phyloP scores from a whole-genome alignment of 1,140 invertebrate genomes.

The Galleria mellonella region DNA sequence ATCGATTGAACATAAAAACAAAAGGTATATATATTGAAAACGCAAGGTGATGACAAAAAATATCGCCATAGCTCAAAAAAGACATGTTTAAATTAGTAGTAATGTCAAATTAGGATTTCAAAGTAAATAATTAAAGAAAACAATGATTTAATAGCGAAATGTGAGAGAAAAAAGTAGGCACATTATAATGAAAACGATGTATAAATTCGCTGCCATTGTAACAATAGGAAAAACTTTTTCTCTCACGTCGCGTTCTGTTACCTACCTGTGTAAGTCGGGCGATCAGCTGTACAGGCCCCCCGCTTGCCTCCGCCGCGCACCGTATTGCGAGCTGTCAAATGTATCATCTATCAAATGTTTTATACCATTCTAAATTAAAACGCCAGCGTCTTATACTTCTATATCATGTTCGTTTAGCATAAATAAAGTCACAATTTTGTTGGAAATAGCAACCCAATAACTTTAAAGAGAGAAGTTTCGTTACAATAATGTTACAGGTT shows the following conservation, averaged over 20 bases:
- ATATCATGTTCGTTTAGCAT: neutral
- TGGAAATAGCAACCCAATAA: too few species aligned
- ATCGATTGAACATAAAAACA: too few species aligned
- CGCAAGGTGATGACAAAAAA: conserved; percentile 1
- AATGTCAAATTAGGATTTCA: neutral
- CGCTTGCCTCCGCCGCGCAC: neutral
- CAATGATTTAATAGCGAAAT: neutral
- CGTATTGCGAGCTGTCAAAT: conserved; percentile 29
- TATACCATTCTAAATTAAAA: conserved; percentile 1
- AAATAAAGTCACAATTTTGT: too few species aligned
- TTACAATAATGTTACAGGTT: too few species aligned
- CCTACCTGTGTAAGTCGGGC: conserved; percentile 5
- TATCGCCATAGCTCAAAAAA: conserved; percentile 3
- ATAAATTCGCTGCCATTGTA: neutral
- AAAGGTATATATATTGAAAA: neutral
- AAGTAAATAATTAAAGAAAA: neutral
- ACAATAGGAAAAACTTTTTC: neutral
- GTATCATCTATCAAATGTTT: conserved; percentile 32
- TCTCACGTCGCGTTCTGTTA: neutral
- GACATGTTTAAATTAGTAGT: neutral
- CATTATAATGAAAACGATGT: neutral
- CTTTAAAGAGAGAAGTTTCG: too few species aligned
- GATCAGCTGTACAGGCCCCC: neutral
- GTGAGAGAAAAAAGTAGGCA: conserved; percentile 3
- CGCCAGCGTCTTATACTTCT: conserved; percentile 1